phyloP scores from a whole-genome alignment of 2,888 invertebrate genomes.

The Byasa hedistus region DNA sequence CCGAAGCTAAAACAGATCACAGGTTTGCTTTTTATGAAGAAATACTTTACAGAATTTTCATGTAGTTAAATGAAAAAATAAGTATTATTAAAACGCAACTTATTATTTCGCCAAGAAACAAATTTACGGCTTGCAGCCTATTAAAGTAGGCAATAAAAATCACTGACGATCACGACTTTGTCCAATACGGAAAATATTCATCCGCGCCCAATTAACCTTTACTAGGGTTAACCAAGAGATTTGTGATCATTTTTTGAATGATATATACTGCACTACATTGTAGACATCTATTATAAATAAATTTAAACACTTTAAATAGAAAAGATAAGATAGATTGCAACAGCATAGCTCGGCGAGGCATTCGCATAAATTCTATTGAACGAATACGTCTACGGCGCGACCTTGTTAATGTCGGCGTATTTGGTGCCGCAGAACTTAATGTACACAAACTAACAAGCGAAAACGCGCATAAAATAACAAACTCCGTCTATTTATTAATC shows the following conservation, averaged over 20 bases:
- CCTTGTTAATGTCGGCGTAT: conserved; percentile 15
- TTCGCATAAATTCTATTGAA: background rate
- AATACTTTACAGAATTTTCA: background rate
- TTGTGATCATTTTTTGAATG: background rate
- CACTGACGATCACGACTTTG: conserved; percentile 28
- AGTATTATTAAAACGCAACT: conserved; percentile 22
- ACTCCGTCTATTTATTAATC: conserved; percentile 55
- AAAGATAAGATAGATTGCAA: background rate
- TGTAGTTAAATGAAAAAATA: conserved; percentile 11
- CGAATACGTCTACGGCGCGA: background rate
- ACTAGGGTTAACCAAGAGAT: conserved; percentile 9
- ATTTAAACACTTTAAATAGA: too few species aligned
- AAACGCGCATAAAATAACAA: conserved; percentile 59
- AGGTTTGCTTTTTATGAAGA: too few species aligned
- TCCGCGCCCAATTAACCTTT: conserved; percentile 33
- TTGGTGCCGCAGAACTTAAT: conserved; percentile 14
- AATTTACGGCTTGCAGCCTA: conserved; percentile 37
- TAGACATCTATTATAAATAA: too few species aligned
- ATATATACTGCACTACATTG: too few species aligned
- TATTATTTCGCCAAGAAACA: conserved; percentile 38
- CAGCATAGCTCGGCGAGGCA: background rate
- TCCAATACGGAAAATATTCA: conserved; percentile 33
- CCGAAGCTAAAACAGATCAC: too few species aligned
- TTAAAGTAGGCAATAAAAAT: conserved; percentile 41
- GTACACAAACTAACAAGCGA: conserved; percentile 35